These are phyloP conservation scores for Eristalinus sepulchralis DNA, from an alignment of 2,888 invertebrate species.

Conservation along the genomic window DNA sequence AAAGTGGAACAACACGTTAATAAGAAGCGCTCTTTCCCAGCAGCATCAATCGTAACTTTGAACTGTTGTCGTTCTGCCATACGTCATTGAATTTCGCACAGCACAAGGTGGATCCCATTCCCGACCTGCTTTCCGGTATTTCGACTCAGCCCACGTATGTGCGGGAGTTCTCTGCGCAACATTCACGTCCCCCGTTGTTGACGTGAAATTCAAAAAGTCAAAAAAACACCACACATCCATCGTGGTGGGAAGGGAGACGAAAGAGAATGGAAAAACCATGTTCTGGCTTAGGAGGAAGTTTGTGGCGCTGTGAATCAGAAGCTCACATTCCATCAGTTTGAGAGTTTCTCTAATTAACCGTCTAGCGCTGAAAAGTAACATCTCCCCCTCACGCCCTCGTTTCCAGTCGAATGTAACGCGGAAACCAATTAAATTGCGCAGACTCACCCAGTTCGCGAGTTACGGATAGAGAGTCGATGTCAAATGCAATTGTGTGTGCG, in stretches of 20 bases:
- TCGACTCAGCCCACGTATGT: not conserved
- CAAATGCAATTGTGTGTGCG: slow-evolving; percentile 17
- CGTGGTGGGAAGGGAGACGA: no score
- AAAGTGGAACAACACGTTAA: no score
- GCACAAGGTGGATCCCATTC: not conserved
- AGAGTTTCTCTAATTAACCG: not conserved
- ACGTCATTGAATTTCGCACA: not conserved
- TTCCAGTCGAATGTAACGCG: not conserved
- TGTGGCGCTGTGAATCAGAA: not conserved
- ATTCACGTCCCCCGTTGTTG: not conserved
- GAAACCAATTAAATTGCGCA: slow-evolving; percentile 30
- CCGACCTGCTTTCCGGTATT: not conserved
- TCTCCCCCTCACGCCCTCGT: not conserved
- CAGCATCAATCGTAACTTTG: not conserved
- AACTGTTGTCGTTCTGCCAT: not conserved
- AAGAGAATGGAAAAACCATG: not conserved
- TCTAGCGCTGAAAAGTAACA: not conserved
- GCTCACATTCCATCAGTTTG: not conserved
- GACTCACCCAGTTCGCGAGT: not conserved
- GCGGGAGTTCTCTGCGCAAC: not conserved
- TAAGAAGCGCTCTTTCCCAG: no score
- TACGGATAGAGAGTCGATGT: slow-evolving; percentile 14
- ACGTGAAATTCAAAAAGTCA: not conserved
- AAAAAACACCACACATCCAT: not conserved
- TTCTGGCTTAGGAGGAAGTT: not conserved